Evolutionary conservation across 2,888 invertebrate genomes (phyloP).

Genomic region (Lampropteryx suffumata): DNA sequence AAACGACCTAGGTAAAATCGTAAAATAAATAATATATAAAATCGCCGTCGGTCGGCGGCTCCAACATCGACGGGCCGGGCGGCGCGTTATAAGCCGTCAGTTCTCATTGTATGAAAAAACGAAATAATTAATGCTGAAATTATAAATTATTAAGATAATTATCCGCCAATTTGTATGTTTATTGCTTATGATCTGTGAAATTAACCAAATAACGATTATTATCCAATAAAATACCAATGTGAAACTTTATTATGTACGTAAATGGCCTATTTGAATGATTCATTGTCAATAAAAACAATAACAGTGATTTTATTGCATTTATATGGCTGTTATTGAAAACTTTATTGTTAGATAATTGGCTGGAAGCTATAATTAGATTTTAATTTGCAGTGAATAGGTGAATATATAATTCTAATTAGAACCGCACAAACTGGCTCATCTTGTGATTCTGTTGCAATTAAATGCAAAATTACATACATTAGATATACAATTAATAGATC

Average conservation of each 20-base stretch:
- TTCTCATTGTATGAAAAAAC: not conserved
- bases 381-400: constrained; percentile 39
- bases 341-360: constrained; percentile 44
- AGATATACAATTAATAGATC: not conserved
- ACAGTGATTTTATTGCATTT: constrained; percentile 54
- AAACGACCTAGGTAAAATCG: too few relatives aligned
- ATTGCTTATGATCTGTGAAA: constrained; percentile 25
- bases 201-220: constrained; percentile 31
- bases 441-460: constrained; percentile 1
- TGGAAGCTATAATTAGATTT: constrained; percentile 26
- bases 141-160: constrained; percentile 16
- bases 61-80: too few relatives aligned
- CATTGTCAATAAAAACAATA: constrained; percentile 53
- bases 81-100: not conserved
- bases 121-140: constrained; percentile 6
- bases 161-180: constrained; percentile 21
- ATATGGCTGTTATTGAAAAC: constrained; percentile 44
- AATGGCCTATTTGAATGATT: constrained; percentile 43
- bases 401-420: constrained; percentile 44
- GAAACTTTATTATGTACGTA: constrained; percentile 34
- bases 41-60: not conserved
- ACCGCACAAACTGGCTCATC: constrained; percentile 9
- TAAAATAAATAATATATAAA: too few relatives aligned
- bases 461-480: not conserved
- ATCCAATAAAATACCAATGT: constrained; percentile 33